phyloP scores from a whole-genome alignment of 2,113 vertebrate genomes.

The Cyprinodon variegatus region DNA sequence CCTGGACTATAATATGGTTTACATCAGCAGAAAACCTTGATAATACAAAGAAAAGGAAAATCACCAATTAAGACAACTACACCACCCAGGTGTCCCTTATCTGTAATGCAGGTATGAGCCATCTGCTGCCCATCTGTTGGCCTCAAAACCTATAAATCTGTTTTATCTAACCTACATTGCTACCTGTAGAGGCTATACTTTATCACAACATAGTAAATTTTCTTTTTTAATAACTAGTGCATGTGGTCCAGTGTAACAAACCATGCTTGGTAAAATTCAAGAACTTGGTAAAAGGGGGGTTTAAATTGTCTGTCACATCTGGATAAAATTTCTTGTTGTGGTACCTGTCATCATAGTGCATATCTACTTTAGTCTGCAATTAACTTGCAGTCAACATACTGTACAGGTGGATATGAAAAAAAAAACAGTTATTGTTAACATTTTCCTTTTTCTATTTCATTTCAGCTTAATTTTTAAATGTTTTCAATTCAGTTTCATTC shows the following conservation, averaged over 20 bases:
- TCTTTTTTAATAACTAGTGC: background rate
- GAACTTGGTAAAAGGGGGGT: slow-evolving; percentile 4
- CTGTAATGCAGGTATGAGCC: background rate
- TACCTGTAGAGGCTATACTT: background rate
- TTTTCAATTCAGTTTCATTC: too few relatives aligned
- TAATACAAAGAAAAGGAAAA: background rate
- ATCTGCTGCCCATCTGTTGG: slow-evolving; percentile 13
- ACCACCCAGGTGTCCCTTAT: background rate
- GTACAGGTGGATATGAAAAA: background rate
- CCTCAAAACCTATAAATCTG: background rate
- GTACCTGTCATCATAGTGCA: background rate
- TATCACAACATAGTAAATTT: background rate
- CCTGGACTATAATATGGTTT: slow-evolving; percentile 14
- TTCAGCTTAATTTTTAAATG: too few relatives aligned
- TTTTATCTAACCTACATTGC: slow-evolving; percentile 3
- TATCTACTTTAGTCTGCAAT: background rate
- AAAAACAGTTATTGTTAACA: background rate
- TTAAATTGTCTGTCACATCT: background rate
- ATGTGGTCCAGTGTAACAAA: background rate
- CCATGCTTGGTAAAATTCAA: background rate
- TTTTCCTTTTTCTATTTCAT: too few relatives aligned
- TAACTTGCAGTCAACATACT: background rate
- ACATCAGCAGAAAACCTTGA: slow-evolving; percentile 1
- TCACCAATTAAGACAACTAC: slow-evolving; percentile 4
- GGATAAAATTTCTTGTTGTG: background rate